Evolutionary conservation across 2,797 vertebrate genomes (phyloP).

Genomic region (Fistularia commersonii): DNA sequence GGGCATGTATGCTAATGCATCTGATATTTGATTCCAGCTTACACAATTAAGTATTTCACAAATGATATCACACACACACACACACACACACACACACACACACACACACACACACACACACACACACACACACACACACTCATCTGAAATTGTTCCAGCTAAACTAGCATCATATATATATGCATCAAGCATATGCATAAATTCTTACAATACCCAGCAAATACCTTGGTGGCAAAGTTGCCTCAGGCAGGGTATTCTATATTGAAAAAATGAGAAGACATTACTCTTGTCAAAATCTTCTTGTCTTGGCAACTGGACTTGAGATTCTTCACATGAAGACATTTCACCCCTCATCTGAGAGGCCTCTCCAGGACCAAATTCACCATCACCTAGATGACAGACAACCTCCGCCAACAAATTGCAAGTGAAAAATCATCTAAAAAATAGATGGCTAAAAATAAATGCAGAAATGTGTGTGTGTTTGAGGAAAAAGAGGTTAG

Average conservation of each 20-base stretch:
- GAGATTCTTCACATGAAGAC: too few species aligned
- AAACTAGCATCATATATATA: neutral
- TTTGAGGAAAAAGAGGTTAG: conserved; percentile 2
- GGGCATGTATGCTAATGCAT: conserved; percentile 2
- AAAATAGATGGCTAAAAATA: conserved; percentile 22
- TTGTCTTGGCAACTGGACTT: too few species aligned
- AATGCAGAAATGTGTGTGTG: conserved; percentile 17
- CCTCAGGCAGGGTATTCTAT: conserved; percentile 9
- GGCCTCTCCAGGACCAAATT: too few species aligned
- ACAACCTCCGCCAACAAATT: too few species aligned
- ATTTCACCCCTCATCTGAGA: too few species aligned
- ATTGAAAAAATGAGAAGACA: conserved; percentile 7
- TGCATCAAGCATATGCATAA: conserved; percentile 24
- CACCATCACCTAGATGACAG: too few species aligned
- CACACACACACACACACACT: too few species aligned
- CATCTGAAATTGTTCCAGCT: neutral
- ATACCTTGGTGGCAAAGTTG: neutral
- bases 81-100: too few species aligned
- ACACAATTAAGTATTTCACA: conserved; percentile 11
- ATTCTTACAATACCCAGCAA: conserved; percentile 29
- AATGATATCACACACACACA: neutral
- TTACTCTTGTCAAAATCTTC: too few species aligned
- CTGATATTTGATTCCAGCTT: conserved; percentile 11
- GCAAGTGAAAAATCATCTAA: conserved; percentile 30
- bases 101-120: too few species aligned